These are phyloP conservation scores for Anguilla megastoma DNA, from an alignment of 2,797 vertebrate species.

Conservation along the genomic window DNA sequence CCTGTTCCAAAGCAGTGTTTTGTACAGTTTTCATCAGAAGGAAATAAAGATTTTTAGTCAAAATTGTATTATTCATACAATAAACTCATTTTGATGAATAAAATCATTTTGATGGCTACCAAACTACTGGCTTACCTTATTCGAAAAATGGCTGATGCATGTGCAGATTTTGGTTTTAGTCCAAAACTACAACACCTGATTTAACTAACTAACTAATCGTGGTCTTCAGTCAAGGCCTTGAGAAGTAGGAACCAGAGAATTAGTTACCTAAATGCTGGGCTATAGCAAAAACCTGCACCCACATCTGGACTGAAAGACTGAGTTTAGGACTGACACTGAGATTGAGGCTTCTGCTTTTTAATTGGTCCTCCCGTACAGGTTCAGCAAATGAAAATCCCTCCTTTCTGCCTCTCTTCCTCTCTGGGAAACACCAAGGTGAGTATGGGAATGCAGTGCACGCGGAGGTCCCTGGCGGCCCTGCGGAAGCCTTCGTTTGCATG, in stretches of 20 bases:
- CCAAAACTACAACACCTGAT: background rate
- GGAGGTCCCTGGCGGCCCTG: background rate
- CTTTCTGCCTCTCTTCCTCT: conserved; percentile 79
- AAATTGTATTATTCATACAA: background rate
- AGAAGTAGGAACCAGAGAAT: background rate
- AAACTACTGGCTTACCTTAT: too few relatives aligned
- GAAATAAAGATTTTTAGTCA: background rate
- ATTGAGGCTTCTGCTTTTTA: background rate
- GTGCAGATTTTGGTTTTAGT: background rate
- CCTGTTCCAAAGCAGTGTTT: background rate
- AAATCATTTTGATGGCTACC: too few relatives aligned
- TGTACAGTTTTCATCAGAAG: background rate
- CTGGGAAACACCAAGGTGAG: conserved; percentile 80
- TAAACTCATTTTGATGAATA: background rate
- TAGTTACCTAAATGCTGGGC: background rate
- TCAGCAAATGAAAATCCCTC: conserved; percentile 82
- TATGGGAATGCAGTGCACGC: background rate
- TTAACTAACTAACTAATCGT: background rate
- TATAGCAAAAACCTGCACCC: background rate
- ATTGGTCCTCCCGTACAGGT: conserved; percentile 63
- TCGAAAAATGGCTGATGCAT: too few relatives aligned
- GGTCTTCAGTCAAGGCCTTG: background rate
- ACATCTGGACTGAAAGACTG: background rate
- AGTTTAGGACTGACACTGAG: background rate
- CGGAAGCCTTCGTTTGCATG: conserved; percentile 31